Base-by-base conservation (phyloP, 37 sponge, comb jelly and placozoan genomes). In the Dysidea cf. avara region DNA sequence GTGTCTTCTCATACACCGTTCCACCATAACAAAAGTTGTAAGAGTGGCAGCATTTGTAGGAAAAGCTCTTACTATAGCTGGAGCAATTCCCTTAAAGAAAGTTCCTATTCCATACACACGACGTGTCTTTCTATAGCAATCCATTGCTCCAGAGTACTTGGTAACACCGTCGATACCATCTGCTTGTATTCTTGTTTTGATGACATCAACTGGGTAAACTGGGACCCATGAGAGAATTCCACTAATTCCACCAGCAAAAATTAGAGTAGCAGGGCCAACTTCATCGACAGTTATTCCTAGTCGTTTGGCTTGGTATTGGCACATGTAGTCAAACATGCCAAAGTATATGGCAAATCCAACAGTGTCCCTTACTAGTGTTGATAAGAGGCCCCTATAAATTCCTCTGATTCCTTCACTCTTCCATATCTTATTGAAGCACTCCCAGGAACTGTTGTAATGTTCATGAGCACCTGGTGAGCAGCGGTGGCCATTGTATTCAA, bases 11-110 rank as follows among this genome's bases (percentile, higher is more conserved):
- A 43, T 43, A 5, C 46, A 43, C 9, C 46, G 46, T 43, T 43
- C 46, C 46, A 43, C 46, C 9, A 43, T 43, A 43, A 43, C 46
- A 43, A 94, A 90, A 16, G 83, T 81, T 20, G 78, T 29, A 39
- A 96, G 79, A 7, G 84, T 93, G 0, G 66, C 97, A 16, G 90
- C 89, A 79, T 93, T 93, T 26, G 75, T 83, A 39, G 87, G 87
- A 83, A 96, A 96, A 0, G 87, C 97, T 61, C 97, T 64, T 14
- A 86, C 9, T 18, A 93, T 7, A 13, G 90, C 77, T 34, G 90
- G 49, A 38, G 22, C 66, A 12, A 96, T 47, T 3, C 97, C 97
- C 37, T 74, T 86, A 33, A 71, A 85, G 49, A 96, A 92, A 18
- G 86, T 78, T 4, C 39, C 20, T 14, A 59, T 11, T 0, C 90